These are phyloP conservation scores for Azorinus chamasolen DNA, from an alignment of 2,888 invertebrate genomes.

Conservation along the genomic window DNA sequence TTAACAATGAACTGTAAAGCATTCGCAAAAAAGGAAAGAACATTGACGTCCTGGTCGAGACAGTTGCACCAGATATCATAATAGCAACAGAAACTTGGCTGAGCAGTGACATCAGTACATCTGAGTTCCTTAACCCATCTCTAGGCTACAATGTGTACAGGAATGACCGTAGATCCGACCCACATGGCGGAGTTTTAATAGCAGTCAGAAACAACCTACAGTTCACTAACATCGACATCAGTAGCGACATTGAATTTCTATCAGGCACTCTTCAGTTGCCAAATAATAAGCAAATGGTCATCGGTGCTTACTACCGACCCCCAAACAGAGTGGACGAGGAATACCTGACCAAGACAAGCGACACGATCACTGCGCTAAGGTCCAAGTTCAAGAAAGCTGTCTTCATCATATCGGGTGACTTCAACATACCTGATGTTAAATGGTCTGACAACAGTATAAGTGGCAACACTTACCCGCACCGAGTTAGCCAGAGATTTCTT, in stretches of 20 bases:
- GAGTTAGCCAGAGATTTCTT: constrained; percentile 27
- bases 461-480: constrained; percentile 14
- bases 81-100: constrained; percentile 44
- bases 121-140: constrained; percentile 6
- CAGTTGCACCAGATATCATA: constrained; percentile 27
- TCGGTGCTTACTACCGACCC: constrained; percentile 35
- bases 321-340: constrained; percentile 20
- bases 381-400: background rate
- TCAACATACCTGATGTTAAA: constrained; percentile 34
- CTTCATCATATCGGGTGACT: constrained; percentile 21
- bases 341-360: constrained; percentile 12
- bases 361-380: constrained; percentile 4
- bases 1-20: constrained; percentile 37
- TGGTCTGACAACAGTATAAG: constrained; percentile 25
- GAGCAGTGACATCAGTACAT: constrained; percentile 10
- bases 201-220: constrained; percentile 25
- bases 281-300: constrained; percentile 17
- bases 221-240: constrained; percentile 11
- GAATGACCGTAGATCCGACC: constrained; percentile 22
- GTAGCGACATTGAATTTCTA: constrained; percentile 27
- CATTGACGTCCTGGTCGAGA: constrained; percentile 15
- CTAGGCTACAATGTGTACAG: constrained; percentile 25
- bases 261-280: constrained; percentile 15
- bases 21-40: constrained; percentile 28
- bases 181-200: constrained; percentile 41